Percentiles rank a stretch among this genome's conserved stretches.
These are phyloP conservation scores for Coreius guichenoti DNA, from an alignment of 2,797 vertebrate species.

Conservation along the genomic window DNA sequence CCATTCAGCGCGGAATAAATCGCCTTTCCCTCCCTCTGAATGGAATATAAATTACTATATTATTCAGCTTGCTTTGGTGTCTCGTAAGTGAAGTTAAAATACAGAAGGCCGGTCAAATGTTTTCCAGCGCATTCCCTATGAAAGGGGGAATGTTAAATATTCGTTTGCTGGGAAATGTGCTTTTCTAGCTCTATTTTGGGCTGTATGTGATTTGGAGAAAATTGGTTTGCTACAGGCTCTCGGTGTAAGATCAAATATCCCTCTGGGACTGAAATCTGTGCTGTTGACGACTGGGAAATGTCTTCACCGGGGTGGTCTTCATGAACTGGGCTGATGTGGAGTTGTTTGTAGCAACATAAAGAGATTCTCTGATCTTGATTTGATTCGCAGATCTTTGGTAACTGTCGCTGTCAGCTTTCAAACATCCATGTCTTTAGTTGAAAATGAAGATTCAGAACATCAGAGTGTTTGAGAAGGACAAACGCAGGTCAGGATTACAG, in stretches of 20 bases:
- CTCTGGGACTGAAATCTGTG: conserved; percentile 67
- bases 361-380: conserved; percentile 2
- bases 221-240: conserved; percentile 71
- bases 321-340: neutral
- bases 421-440: neutral
- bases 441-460: neutral
- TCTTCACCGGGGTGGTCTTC: neutral
- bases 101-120: conserved; percentile 59
- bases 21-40: conserved; percentile 61
- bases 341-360: neutral
- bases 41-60: conserved; percentile 72
- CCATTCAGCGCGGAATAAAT: conserved; percentile 66
- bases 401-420: neutral
- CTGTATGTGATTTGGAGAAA: conserved; percentile 69
- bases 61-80: conserved; percentile 70
- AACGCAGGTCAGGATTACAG: neutral
- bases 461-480: neutral
- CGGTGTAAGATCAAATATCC: conserved; percentile 58
- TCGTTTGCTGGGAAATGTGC: conserved; percentile 73
- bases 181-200: conserved; percentile 70
- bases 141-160: conserved; percentile 70
- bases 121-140: conserved; percentile 69
- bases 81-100: conserved; percentile 68
- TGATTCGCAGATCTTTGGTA: neutral
- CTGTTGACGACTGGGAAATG: conserved; percentile 61